Percentiles rank a stretch among this genome's conserved stretches.
Conservation (phyloP, 2,113 vertebrate genomes). For the Oreotrochilus melanogaster region DNA sequence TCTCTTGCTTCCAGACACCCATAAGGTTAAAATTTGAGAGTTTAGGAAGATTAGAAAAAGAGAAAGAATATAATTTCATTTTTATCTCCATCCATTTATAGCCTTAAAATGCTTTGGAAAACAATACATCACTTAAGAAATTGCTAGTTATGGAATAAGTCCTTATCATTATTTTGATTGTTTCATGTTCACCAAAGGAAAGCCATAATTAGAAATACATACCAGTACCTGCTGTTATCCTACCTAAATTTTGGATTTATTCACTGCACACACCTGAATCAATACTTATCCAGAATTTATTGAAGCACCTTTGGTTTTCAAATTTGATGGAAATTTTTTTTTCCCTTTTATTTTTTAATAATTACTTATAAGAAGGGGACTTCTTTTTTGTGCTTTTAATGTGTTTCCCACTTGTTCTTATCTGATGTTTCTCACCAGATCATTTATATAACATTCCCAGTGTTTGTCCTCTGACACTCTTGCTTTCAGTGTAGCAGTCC, state of each 20-base stretch:
- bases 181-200: neutral
- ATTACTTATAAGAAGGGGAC: too few relatives aligned
- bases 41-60: neutral
- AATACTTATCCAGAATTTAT: neutral
- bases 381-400: neutral
- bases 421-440: neutral
- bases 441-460: neutral
- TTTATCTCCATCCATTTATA: neutral
- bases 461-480: neutral
- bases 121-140: neutral
- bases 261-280: neutral
- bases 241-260: neutral
- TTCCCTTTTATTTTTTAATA: too few relatives aligned
- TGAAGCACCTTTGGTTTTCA: neutral
- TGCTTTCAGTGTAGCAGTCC: neutral
- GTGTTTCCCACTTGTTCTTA: neutral
- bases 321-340: neutral
- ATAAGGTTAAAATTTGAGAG: neutral
- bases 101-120: neutral
- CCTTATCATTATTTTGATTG: neutral
- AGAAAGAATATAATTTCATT: neutral
- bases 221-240: neutral
- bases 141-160: neutral
- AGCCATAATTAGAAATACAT: neutral
- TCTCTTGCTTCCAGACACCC: neutral